Base-by-base conservation (phyloP, 2,888 invertebrate genomes). In the Apamea crenata region DNA sequence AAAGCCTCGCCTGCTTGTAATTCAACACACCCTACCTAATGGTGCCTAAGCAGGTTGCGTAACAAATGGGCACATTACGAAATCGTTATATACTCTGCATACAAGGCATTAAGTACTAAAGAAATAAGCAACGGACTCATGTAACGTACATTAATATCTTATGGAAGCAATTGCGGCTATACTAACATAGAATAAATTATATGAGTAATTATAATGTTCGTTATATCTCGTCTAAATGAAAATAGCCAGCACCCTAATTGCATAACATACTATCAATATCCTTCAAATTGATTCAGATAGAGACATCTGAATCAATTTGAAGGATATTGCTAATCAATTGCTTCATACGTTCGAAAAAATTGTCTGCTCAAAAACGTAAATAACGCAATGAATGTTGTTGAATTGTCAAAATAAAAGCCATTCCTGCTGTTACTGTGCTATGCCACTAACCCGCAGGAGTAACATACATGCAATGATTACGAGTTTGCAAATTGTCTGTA, bases 21-120 rank as follows among this genome's bases (percentile, higher is more conserved):
- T 85, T 86, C 85, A 73, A 80, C 80, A 53, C 83, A 86, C 84
- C 87, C 74, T 75, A 70, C 87, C 74, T 75, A 70, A 73, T 83
- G 74, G 74, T 75, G 66, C 59, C 65, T 67, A 86, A 85, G 72
- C 66, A 77, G 61, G 56, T 85, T 83, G 67, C 59, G 77, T 69
- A 85, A 85, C 66, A 56, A 83, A 73, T 83, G 66, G 40, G 40
- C 67, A 75, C 71, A 67, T 85, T 86, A 77, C 67, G 65, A 83
- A 73, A 85, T 80, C 61, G 29, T 69, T 76, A 63, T 77, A 80
- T 80, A 74, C 77, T 80, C 66, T 44, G 80, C 86, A 86, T 77
- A 86, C 72, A 74, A 74, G 74, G 40, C 67, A 71, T 72, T 74
- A 77, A 72, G 56, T 71, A 77, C 69, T 75, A 63, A 36, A 80